Evolutionary conservation across 1,140 invertebrate genomes (phyloP).

Genomic region (Holcopasites calliopsidis): DNA sequence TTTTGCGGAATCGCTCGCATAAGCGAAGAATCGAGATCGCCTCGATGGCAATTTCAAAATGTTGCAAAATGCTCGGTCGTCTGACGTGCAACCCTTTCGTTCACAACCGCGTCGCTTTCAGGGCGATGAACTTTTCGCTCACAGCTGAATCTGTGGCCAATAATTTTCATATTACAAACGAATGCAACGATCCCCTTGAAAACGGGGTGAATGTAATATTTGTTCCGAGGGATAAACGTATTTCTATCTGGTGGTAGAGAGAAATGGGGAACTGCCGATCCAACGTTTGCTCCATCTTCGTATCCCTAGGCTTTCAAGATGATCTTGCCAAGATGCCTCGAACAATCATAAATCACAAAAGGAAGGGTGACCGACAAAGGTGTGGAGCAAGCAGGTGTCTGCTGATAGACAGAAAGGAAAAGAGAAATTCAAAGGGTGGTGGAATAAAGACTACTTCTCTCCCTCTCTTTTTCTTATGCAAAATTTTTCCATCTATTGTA

Average conservation of each 20-base stretch:
- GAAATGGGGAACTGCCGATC: conserved; percentile 5
- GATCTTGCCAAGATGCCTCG: conserved; percentile 53
- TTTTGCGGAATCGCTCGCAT: conserved; percentile 43
- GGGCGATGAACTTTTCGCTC: no score
- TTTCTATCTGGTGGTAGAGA: not conserved
- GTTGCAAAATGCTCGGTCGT: conserved; percentile 32
- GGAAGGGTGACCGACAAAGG: conserved; percentile 5
- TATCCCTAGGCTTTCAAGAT: conserved; percentile 12
- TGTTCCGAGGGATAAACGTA: not conserved
- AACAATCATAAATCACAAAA: conserved; percentile 53
- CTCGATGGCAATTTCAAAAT: conserved; percentile 29
- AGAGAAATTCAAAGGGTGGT: conserved; percentile 42
- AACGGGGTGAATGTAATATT: no score
- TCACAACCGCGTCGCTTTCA: no score
- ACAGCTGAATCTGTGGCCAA: no score
- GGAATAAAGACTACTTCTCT: no score
- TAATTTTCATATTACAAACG: no score
- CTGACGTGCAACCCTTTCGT: not conserved
- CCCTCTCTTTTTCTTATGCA: not conserved
- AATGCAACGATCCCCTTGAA: no score
- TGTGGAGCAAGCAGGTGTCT: not conserved
- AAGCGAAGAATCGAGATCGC: conserved; percentile 29
- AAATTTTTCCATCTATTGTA: conserved; percentile 19
- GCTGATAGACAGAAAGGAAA: conserved; percentile 16
- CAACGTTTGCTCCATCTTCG: conserved; percentile 31